phyloP scores from a whole-genome alignment of 2,888 invertebrate genomes.

The Esperia sulphurella region DNA sequence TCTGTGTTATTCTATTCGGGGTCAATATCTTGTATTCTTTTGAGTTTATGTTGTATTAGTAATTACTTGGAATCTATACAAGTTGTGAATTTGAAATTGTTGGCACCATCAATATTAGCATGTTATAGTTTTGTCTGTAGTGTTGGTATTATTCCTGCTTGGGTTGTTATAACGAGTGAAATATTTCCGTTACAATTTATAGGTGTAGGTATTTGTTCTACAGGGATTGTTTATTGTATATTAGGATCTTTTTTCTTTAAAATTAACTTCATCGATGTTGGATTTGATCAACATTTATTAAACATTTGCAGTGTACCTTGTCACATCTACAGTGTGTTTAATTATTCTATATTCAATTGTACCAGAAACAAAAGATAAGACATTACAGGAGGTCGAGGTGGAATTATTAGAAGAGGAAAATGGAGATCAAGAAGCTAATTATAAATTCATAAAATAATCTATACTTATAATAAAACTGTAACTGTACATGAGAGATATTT shows the following conservation, averaged over 20 bases:
- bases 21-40: not conserved
- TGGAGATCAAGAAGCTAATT: not conserved
- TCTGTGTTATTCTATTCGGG: not conserved
- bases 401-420: constrained; percentile 1
- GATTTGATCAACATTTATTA: not conserved
- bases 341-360: not conserved
- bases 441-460: not conserved
- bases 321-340: not conserved
- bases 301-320: constrained; percentile 3
- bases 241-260: not conserved
- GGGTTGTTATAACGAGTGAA: not conserved
- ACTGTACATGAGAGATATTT: too few relatives aligned
- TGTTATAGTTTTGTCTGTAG: not conserved
- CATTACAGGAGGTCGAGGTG: constrained; percentile 13
- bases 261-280: constrained; percentile 3
- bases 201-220: not conserved
- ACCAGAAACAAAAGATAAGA: constrained; percentile 6
- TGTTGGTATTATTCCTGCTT: not conserved
- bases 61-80: not conserved
- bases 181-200: constrained; percentile 4
- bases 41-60: not conserved
- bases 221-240: not conserved
- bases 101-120: not conserved
- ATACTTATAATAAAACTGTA: too few relatives aligned
- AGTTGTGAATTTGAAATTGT: not conserved